Percentiles rank a stretch among this genome's conserved stretches.
Conservation (phyloP, 2,797 vertebrate genomes). For the Lepus townsendii region DNA sequence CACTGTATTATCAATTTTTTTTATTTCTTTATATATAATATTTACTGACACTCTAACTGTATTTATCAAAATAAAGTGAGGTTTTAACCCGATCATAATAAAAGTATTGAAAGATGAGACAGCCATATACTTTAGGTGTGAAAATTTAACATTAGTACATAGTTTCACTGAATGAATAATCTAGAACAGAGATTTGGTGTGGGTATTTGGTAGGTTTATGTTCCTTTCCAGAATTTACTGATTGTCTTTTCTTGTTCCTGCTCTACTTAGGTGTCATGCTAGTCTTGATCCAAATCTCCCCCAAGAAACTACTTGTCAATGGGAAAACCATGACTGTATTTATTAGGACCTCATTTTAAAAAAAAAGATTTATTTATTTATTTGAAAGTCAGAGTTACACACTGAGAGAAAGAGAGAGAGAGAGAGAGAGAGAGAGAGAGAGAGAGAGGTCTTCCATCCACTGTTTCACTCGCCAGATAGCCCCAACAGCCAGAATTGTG, state of each 20-base stretch:
- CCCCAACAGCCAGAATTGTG: too few species aligned
- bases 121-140: not conserved
- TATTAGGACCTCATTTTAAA: not conserved
- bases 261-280: not conserved
- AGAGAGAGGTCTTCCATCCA: too few species aligned
- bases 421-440: too few species aligned
- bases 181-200: not conserved
- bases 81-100: not conserved
- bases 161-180: not conserved
- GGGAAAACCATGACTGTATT: not conserved
- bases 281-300: not conserved
- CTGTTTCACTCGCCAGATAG: too few species aligned
- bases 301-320: not conserved
- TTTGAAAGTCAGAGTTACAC: too few species aligned
- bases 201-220: slow-evolving; percentile 1
- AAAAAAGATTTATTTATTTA: too few species aligned
- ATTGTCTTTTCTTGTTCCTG: not conserved
- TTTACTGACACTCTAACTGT: not conserved
- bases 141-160: not conserved
- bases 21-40: slow-evolving; percentile 13
- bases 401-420: too few species aligned
- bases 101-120: not conserved
- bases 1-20: slow-evolving; percentile 1
- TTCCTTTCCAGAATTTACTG: not conserved
- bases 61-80: not conserved